Evolutionary conservation across 2,888 invertebrate species (phyloP), one percentile per base, ranked within the genome.

Genomic region (Cryptophagus acutangulus): DNA sequence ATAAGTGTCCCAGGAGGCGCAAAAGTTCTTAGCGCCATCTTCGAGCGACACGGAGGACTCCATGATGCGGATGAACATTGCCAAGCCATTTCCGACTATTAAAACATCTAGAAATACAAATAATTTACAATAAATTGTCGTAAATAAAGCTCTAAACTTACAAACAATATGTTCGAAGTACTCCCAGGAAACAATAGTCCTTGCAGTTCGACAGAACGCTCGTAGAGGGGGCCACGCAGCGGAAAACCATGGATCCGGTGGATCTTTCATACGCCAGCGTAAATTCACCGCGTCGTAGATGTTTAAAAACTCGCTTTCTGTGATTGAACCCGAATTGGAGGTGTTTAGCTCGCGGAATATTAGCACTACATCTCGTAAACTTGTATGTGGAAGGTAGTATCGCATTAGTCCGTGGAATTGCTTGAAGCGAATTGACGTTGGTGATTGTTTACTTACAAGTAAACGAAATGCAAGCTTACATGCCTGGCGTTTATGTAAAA

Each of bases 351-450:
- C 81, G 62, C 84, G 84, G 71, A 87, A 91, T 75, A 85, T 84
- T 48, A 91, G 71, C 57, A 87, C 80, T 4, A 84, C 78, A 63
- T 90, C 88, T 46, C 81, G 71, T 2, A 77, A 67, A 82, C 82
- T 73, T 63, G 81, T 83, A 49, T 82, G 77, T 4, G 88, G 87
- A 18, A 80, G 76, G 59, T 84, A 87, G 63, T 84, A 84, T 18
- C 81, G 73, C 81, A 91, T 82, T 40, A 89, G 72, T 1, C 90
- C 90, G 30, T 81, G 76, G 66, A 90, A 91, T 64, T 89, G 87
- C 17, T 80, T 74, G 62, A 87, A 79, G 20, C 77, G 69, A 53
- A 84, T 77, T 36, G 78, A 76, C 29, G 77, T 74, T 0, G 85
- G 84, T 55, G 80, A 79, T 55, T 84, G 80, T 46, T 83, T 80